Percentiles rank a stretch among this genome's conserved stretches.
Conservation (phyloP, 2,888 invertebrate species). For the Ormia ochracea region DNA sequence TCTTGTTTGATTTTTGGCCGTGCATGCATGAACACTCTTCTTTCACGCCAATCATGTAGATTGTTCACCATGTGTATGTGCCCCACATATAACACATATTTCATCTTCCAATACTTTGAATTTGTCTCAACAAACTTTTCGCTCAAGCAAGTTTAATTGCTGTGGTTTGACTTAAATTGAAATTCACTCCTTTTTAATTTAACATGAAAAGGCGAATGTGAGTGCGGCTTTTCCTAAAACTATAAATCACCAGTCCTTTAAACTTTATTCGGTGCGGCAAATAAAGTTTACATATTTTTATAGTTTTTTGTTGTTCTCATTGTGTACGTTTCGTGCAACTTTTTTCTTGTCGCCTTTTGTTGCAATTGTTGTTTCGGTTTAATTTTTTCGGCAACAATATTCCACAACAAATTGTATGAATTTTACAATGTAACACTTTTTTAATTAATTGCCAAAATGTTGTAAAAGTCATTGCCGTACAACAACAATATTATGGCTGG, state of each 20-base stretch:
- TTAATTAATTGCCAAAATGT: constrained; percentile 69
- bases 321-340: neutral
- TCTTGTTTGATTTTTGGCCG: too few relatives aligned
- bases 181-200: neutral
- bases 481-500: constrained; percentile 26
- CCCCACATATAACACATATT: too few relatives aligned
- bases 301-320: constrained; percentile 8
- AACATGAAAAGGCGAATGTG: neutral
- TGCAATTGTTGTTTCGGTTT: neutral
- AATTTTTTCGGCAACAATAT: constrained; percentile 50
- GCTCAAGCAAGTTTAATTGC: neutral
- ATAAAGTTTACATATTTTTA: constrained; percentile 31
- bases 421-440: constrained; percentile 64
- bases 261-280: constrained; percentile 14
- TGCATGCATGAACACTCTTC: too few relatives aligned
- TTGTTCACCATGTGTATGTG: too few relatives aligned
- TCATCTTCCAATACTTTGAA: neutral
- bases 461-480: constrained; percentile 58
- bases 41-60: too few relatives aligned
- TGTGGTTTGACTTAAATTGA: neutral
- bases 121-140: neutral
- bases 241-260: constrained; percentile 21
- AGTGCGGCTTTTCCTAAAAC: constrained; percentile 18
- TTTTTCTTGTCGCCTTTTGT: neutral
- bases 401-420: constrained; percentile 59